Evolutionary conservation across 2,797 vertebrate genomes (phyloP).

Genomic region (Helarctos malayanus): DNA sequence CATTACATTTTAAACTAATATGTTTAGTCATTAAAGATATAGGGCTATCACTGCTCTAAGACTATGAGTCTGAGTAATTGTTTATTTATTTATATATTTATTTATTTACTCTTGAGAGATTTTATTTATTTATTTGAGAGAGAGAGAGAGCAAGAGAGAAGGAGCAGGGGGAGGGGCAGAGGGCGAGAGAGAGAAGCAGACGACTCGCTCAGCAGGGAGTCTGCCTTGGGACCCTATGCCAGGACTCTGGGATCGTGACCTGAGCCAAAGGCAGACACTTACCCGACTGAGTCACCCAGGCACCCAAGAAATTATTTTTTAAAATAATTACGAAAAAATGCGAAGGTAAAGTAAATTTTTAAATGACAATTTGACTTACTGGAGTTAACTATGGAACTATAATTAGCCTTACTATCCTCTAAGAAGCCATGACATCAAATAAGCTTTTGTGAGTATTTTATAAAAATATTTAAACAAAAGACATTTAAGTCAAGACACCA

Average conservation of each 20-base stretch:
- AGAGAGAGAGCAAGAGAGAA: neutral
- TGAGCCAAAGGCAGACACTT: too few relatives aligned
- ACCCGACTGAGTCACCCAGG: too few relatives aligned
- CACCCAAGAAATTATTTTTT: neutral
- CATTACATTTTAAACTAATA: neutral
- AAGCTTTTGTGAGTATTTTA: neutral
- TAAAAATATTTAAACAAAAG: conserved; percentile 1
- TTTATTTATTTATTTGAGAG: neutral
- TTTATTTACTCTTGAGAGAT: neutral
- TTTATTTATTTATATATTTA: neutral
- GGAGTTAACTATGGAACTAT: neutral
- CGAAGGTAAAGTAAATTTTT: neutral
- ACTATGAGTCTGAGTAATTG: neutral
- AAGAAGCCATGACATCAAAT: neutral
- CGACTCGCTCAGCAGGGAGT: too few relatives aligned
- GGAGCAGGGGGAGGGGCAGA: too few relatives aligned
- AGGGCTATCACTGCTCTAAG: neutral
- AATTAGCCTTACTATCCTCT: neutral
- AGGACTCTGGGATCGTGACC: too few relatives aligned
- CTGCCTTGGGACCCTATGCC: too few relatives aligned
- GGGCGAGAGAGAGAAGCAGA: too few relatives aligned
- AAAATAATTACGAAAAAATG: neutral
- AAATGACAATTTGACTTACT: neutral
- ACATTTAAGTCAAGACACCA: neutral
- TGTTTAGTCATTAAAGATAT: neutral